Percentiles rank a stretch among this genome's conserved stretches.
These are phyloP conservation scores for Thymelicus lineola DNA, from an alignment of 2,888 invertebrate genomes.

Conservation along the genomic window DNA sequence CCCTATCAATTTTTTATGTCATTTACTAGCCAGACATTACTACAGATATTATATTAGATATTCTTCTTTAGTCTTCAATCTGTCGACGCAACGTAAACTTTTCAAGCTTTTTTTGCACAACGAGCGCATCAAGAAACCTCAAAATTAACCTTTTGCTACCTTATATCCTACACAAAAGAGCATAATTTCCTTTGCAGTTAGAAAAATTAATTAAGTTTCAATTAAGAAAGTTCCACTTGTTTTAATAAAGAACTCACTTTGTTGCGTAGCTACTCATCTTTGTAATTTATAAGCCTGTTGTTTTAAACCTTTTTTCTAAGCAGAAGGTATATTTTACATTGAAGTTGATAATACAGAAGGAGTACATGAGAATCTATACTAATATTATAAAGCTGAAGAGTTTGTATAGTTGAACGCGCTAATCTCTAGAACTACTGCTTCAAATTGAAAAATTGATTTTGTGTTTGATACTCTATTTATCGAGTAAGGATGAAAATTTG, in stretches of 20 bases:
- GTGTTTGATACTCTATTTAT: too few species aligned
- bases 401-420: too few species aligned
- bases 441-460: too few species aligned
- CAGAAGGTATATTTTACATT: slow-evolving; percentile 11
- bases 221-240: slow-evolving; percentile 38
- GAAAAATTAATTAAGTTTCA: slow-evolving; percentile 33
- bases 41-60: background rate
- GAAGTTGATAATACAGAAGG: background rate
- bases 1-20: too few species aligned
- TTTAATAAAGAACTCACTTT: slow-evolving; percentile 32
- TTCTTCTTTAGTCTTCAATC: background rate
- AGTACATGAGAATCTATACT: too few species aligned
- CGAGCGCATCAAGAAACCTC: slow-evolving; percentile 21
- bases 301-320: slow-evolving; percentile 6
- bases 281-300: slow-evolving; percentile 22
- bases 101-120: slow-evolving; percentile 3
- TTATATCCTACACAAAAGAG: slow-evolving; percentile 17
- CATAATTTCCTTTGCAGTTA: slow-evolving; percentile 16
- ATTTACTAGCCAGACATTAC: too few species aligned
- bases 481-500: too few species aligned
- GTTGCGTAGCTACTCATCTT: slow-evolving; percentile 23
- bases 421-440: too few species aligned
- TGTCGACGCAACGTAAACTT: slow-evolving; percentile 4
- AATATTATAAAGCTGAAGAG: too few species aligned
- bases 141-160: background rate